These are phyloP conservation scores for Ichneumoninae sp. DNA, from an alignment of 2,888 invertebrate genomes.

Conservation along the genomic window DNA sequence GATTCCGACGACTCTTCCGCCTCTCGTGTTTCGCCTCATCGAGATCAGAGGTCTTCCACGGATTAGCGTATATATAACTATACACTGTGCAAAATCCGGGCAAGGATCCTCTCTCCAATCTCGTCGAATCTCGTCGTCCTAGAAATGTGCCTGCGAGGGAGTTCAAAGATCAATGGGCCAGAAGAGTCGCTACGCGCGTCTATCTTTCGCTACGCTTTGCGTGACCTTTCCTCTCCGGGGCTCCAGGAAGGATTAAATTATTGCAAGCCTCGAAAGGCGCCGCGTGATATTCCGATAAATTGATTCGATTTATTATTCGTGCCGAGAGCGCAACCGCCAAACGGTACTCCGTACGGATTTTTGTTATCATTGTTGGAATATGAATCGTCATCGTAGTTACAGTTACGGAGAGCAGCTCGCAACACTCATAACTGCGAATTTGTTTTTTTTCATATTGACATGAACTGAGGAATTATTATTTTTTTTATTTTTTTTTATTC, in stretches of 20 bases:
- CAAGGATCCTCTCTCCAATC: slow-evolving; percentile 55
- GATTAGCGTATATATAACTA: slow-evolving; percentile 13
- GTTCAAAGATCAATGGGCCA: slow-evolving; percentile 70
- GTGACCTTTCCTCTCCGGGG: not conserved
- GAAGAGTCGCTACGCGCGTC: slow-evolving; percentile 40
- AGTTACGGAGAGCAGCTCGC: too few species aligned
- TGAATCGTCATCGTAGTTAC: slow-evolving; percentile 18
- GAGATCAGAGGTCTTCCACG: slow-evolving; percentile 59
- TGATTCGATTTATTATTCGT: not conserved
- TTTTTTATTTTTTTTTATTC: too few species aligned
- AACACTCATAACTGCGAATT: too few species aligned
- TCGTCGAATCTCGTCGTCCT: slow-evolving; percentile 55
- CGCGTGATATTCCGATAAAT: slow-evolving; percentile 31
- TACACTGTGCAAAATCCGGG: slow-evolving; percentile 34
- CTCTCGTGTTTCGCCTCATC: slow-evolving; percentile 58
- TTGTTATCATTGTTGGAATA: slow-evolving; percentile 1
- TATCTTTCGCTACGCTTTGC: slow-evolving; percentile 7
- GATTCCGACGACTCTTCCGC: slow-evolving; percentile 47
- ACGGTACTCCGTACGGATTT: slow-evolving; percentile 14
- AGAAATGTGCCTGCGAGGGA: slow-evolving; percentile 56
- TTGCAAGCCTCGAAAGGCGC: not conserved
- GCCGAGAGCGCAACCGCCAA: slow-evolving; percentile 27
- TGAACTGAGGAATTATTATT: too few species aligned
- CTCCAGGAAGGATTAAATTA: slow-evolving; percentile 11
- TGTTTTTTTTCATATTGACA: too few species aligned